These are phyloP conservation scores for Drosophila vallismaia DNA, from an alignment of 2,888 invertebrate genomes.

Conservation along the genomic window DNA sequence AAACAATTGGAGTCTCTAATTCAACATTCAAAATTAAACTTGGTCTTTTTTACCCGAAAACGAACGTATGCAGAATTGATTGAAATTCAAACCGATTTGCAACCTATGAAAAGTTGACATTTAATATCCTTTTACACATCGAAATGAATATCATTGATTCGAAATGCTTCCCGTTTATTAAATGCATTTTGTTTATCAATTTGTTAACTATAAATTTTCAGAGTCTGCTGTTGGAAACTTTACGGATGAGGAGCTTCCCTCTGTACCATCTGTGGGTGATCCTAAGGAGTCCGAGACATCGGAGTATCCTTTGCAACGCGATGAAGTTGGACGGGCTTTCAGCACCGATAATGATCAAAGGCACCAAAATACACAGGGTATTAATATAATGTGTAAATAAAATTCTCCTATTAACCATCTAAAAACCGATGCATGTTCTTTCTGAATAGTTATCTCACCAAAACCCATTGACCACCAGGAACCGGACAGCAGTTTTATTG, in stretches of 20 bases:
- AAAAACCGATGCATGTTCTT: neutral
- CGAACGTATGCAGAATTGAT: slow-evolving; percentile 19
- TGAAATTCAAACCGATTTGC: slow-evolving; percentile 4
- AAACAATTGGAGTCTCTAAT: slow-evolving; percentile 57
- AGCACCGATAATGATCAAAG: slow-evolving; percentile 84
- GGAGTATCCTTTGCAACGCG: slow-evolving; percentile 88
- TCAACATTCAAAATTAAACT: slow-evolving; percentile 49
- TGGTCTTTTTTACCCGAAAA: neutral
- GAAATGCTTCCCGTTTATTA: neutral
- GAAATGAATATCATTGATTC: neutral
- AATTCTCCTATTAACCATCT: too few relatives aligned
- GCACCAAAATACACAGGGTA: slow-evolving; percentile 82
- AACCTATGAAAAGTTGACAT: neutral
- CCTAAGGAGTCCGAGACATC: slow-evolving; percentile 84
- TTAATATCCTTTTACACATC: neutral
- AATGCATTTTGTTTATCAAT: neutral
- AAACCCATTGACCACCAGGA: slow-evolving; percentile 85
- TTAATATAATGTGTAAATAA: neutral
- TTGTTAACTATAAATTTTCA: slow-evolving; percentile 68
- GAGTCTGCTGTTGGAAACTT: slow-evolving; percentile 87
- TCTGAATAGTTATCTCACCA: slow-evolving; percentile 82
- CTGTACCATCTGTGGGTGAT: slow-evolving; percentile 38
- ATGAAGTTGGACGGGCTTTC: slow-evolving; percentile 86
- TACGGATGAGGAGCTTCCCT: slow-evolving; percentile 86
- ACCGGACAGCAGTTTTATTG: slow-evolving; percentile 86